Evolutionary conservation across 2,888 invertebrate species (phyloP).

Genomic region (Lithophane socia): DNA sequence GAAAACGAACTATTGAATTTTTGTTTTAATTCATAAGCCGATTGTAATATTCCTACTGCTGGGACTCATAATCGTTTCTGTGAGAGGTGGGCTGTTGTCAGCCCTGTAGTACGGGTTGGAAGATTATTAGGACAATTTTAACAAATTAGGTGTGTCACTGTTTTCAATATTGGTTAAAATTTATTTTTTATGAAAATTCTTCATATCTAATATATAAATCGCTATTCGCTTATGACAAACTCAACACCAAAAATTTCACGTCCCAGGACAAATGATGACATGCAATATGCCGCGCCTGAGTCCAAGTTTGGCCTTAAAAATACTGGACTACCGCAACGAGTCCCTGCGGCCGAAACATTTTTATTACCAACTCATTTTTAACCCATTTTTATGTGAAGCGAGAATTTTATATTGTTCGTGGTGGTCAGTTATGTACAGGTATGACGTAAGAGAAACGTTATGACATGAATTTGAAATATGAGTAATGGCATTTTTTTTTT

Average conservation of each 20-base stretch:
- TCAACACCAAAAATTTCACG: constrained; percentile 65
- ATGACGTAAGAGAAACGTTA: constrained; percentile 13
- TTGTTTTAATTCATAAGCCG: not conserved
- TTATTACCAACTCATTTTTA: constrained; percentile 49
- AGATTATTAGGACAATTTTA: not conserved
- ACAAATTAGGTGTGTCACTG: not conserved
- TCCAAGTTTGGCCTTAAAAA: constrained; percentile 69
- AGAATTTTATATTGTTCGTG: constrained; percentile 13
- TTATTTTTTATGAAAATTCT: too few species aligned
- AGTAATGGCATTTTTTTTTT: not conserved
- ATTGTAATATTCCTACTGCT: accelerated
- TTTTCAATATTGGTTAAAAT: too few species aligned
- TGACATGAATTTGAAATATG: constrained; percentile 5
- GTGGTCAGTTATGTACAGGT: constrained; percentile 1
- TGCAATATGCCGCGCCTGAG: constrained; percentile 69
- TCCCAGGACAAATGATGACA: constrained; percentile 78
- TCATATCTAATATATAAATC: constrained; percentile 1
- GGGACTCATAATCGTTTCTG: not conserved
- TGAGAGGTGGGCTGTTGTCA: too few species aligned
- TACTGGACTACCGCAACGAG: constrained; percentile 56
- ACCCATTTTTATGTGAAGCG: constrained; percentile 21
- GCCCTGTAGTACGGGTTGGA: not conserved
- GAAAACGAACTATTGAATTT: too few species aligned
- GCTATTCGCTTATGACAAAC: constrained; percentile 17
- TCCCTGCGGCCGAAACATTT: constrained; percentile 43